These are phyloP conservation scores for Pteromalus puparum DNA, from an alignment of 1,140 invertebrate genomes.

Conservation along the genomic window DNA sequence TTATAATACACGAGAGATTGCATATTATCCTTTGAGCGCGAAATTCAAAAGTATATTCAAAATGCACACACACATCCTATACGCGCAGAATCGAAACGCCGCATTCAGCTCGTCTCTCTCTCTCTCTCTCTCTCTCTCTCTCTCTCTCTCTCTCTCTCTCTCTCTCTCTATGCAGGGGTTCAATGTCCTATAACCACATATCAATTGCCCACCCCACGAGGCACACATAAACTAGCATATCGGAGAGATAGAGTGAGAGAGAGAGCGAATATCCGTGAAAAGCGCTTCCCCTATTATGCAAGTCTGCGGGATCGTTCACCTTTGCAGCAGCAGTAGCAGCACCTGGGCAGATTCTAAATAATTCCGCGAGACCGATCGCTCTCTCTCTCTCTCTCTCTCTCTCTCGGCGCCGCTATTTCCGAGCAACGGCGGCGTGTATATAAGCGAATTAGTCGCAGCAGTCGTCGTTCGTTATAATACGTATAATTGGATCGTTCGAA, in stretches of 20 bases:
- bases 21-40: no score
- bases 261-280: background rate
- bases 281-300: background rate
- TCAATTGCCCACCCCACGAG: background rate
- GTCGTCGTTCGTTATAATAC: conserved; percentile 4
- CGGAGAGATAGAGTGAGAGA: no score
- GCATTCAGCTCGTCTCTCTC: no score
- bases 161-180: background rate
- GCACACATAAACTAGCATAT: background rate
- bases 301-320: conserved; percentile 38
- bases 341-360: conserved; percentile 38
- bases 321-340: conserved; percentile 8
- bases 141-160: no score
- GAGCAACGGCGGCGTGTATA: background rate
- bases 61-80: no score
- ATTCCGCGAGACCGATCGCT: conserved; percentile 22
- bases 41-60: no score
- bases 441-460: conserved; percentile 39
- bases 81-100: no score
- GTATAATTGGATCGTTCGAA: conserved; percentile 44
- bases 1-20: no score
- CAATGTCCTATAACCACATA: background rate
- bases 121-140: no score
- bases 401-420: conserved; percentile 15
- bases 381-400: conserved; percentile 8